Conservation (phyloP, 2,113 vertebrate species). For the Pollachius pollachius region DNA sequence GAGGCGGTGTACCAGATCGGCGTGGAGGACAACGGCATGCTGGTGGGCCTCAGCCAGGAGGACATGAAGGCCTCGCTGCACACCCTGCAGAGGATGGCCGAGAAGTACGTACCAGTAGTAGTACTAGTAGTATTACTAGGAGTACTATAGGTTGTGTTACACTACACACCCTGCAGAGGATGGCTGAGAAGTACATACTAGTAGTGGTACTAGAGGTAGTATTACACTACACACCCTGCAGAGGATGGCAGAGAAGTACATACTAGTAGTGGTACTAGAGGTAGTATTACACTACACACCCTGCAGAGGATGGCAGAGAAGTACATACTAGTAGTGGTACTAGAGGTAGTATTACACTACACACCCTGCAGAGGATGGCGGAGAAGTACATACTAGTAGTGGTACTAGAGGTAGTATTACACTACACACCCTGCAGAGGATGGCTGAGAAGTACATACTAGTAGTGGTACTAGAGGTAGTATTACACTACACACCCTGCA, state of each 20-base stretch:
- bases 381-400: too few relatives aligned
- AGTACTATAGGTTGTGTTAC: slow-evolving; percentile 30
- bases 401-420: slow-evolving; percentile 28
- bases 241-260: too few relatives aligned
- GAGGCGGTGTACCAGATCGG: slow-evolving; percentile 97
- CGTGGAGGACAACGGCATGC: slow-evolving; percentile 92
- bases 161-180: slow-evolving; percentile 87
- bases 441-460: slow-evolving; percentile 89
- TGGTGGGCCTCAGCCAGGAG: slow-evolving; percentile 89
- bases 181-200: slow-evolving; percentile 89
- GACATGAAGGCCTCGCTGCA: slow-evolving; percentile 93
- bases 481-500: slow-evolving; percentile 84
- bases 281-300: slow-evolving; percentile 76
- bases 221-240: too few relatives aligned
- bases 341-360: background rate
- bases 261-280: too few relatives aligned
- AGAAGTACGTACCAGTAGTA: slow-evolving; percentile 79
- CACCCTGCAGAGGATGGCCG: slow-evolving; percentile 92
- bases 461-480: background rate
- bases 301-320: slow-evolving; percentile 95
- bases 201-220: background rate
- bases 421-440: slow-evolving; percentile 87
- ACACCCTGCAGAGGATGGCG: too few relatives aligned
- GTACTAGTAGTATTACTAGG: background rate
- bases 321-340: slow-evolving; percentile 59